Base-by-base conservation (phyloP, 2,888 invertebrate species). In the Luperina testacea region DNA sequence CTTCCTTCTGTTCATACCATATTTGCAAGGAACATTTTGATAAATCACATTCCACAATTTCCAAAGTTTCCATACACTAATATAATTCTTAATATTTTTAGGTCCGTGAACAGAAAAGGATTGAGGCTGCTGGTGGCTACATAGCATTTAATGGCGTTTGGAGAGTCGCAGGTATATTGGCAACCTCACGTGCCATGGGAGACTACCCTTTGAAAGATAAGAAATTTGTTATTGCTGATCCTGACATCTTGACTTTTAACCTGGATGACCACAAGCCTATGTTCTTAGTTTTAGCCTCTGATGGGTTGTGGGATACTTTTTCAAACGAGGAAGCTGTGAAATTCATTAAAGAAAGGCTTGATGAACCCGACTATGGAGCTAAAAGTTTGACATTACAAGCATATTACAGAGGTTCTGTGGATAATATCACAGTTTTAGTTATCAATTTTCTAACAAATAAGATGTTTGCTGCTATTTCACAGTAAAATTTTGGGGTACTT, bases 241-340 rank as follows among this genome's bases (percentile, higher is more conserved):
- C 99, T 13, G 99, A 99, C 94, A 98, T 99, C 88, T 97, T 99
- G 89, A 98, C 99, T 53, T 99, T 99, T 93, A 98, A 99, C 95
- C 96, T 99, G 79, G 97, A 97, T 80, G 98, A 99, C 94, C 98
- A 98, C 92, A 98, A 98, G 92, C 99, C 99, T 0, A 97, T 98
- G 97, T 99, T 99, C 95, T 95, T 99, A 88, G 98, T 99, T 83
- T 97, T 99, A 80, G 99, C 99, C 24, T 98, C 99, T 1, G 99
- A 99, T 97, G 99, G 99, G 3, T 97, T 99, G 57, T 99, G 99
- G 99, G 99, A 99, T 94, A 99, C 99, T 38, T 99, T 99, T 94
- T 97, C 98, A 67, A 99, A 99, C 95, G 99, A 99, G 93, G 99
- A 99, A 95, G 99, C 99, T 48, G 98, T 99, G 24, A 98, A 98